Conservation (phyloP, 2,113 vertebrate species). For the Columbina picui region DNA sequence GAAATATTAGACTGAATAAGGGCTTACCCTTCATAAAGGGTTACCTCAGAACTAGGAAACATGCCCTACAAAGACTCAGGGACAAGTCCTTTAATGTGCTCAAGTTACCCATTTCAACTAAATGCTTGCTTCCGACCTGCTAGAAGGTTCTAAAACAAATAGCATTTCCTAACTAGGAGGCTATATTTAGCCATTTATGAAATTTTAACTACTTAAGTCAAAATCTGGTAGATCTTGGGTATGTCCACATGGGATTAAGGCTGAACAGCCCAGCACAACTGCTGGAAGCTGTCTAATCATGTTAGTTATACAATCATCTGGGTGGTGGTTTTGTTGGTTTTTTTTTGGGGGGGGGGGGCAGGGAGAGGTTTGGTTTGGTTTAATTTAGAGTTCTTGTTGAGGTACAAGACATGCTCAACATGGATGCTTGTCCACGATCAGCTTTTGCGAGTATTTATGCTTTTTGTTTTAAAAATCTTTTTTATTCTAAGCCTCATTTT, state of each 20-base stretch:
- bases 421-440: not conserved
- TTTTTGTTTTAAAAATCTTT: not conserved
- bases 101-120: not conserved
- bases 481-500: not conserved
- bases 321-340: not conserved
- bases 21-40: not conserved
- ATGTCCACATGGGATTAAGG: not conserved
- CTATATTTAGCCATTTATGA: not conserved
- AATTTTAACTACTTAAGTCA: slow-evolving; percentile 1
- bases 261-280: not conserved
- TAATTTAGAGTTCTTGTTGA: not conserved
- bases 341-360: not conserved
- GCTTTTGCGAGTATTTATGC: not conserved
- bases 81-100: not conserved
- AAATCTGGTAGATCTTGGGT: not conserved
- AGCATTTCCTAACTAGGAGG: not conserved
- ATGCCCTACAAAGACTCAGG: not conserved
- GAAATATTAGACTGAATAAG: not conserved
- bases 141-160: not conserved
- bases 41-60: not conserved
- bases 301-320: not conserved
- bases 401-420: not conserved
- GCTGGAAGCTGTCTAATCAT: not conserved
- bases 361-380: too few species aligned
- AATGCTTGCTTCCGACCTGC: not conserved